Base-by-base conservation (phyloP, 2,113 vertebrate species). In the Manacus vitellinus region DNA sequence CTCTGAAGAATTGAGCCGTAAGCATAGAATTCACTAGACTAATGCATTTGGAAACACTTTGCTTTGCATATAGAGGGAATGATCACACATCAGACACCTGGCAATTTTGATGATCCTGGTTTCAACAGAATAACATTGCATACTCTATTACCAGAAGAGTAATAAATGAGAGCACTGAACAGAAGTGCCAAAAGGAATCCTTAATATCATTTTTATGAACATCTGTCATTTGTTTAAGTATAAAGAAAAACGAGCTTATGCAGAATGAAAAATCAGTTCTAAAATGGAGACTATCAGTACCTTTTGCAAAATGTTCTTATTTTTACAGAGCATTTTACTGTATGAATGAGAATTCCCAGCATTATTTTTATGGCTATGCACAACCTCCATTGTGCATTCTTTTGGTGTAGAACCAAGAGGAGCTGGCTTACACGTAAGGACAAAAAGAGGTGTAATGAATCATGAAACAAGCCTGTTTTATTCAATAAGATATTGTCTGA, bases 381-480 rank as follows among this genome's bases (percentile, higher is more conserved):
- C 63, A 88, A 39, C 63, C 39, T 88, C 61, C 78, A 37, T 56
- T 85, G 91, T 81, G 67, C 66, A 17, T 89, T 81, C 68, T 93
- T 83, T 93, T 83, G 22, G 39, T 87, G 52, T n/a, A 61, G 92
- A 95, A 54, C 67, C 55, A 79, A 95, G 95, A 95, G 54, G 80
- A 95, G n/a, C 61, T 95, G 90, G 80, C 74, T 95, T 93, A 88
- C 63, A 71, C 41, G 2, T 81, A 43, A 93, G 59, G 75, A 91
- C 63, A 92, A 93, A 95, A 92, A 97, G 74, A 86, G 68, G 52
- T 61, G 90, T 94, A 97, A 97, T 95, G 97, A 97, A 96, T 97
- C 94, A 95, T 95, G 85, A 96, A 97, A 97, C 80, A 88, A 97
- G 65, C 54, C 95, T 93, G 91, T 81, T 96, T 95, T 89, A 95